phyloP scores from a whole-genome alignment of 1,140 invertebrate species.

The Caenorhabditis remanei region DNA sequence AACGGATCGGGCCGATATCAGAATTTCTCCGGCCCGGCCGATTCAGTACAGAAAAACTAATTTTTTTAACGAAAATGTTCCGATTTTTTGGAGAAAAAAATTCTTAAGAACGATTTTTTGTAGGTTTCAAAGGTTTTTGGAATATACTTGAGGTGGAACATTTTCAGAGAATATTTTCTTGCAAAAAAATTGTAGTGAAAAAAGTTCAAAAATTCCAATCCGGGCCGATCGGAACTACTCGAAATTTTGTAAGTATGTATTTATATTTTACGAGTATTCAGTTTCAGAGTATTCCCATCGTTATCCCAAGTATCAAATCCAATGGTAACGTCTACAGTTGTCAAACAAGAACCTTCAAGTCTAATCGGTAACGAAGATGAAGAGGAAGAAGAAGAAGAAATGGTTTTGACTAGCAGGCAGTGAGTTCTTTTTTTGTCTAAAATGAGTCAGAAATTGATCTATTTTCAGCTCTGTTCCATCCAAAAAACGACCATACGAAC shows the following conservation, averaged over 20 bases:
- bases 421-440: neutral
- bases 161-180: no score
- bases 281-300: neutral
- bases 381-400: conserved; percentile 37
- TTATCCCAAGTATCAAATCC: neutral
- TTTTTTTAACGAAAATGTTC: no score
- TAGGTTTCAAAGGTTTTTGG: neutral
- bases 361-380: neutral
- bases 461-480: neutral
- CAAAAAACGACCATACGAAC: neutral
- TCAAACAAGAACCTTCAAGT: neutral
- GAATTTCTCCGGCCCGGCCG: no score
- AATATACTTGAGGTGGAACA: no score
- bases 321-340: conserved; percentile 12
- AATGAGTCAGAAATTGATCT: neutral
- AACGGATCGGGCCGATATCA: no score
- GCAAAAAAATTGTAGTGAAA: no score
- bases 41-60: no score
- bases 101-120: neutral
- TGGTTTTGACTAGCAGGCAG: neutral
- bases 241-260: no score
- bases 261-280: neutral
- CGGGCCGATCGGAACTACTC: no score
- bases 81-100: no score
- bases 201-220: no score